A percentile compares a stretch with the other conserved stretches of the same genome.
Conservation (phyloP, 30 jellyfish, hydroid and myxozoan genomes). For the Chrysaora quinquecirrha region DNA sequence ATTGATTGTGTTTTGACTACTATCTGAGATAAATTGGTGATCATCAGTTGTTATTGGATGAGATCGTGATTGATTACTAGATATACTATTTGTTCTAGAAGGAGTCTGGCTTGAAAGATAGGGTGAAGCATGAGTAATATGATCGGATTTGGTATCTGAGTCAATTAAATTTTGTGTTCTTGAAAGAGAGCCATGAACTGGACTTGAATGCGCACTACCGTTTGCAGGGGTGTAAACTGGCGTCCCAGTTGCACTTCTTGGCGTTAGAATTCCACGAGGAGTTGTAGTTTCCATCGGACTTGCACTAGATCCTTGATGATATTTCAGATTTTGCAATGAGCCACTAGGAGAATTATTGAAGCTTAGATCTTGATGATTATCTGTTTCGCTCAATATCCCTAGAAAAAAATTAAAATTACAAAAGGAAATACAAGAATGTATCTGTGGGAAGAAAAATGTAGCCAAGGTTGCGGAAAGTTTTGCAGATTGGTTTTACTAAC, state of each 20-base stretch:
- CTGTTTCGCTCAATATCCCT: neutral
- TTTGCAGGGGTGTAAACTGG: conserved; percentile 1
- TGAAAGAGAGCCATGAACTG: neutral
- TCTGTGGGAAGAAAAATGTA: no score
- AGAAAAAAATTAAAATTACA: neutral
- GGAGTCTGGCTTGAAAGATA: neutral
- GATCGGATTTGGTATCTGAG: neutral
- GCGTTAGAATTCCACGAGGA: neutral
- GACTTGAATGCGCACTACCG: neutral
- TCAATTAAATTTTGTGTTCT: neutral
- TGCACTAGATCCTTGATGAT: neutral
- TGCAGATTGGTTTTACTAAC: no score
- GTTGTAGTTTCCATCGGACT: neutral
- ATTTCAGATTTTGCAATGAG: neutral
- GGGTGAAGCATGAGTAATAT: neutral
- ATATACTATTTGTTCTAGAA: neutral
- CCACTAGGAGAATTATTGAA: neutral
- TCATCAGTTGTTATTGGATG: neutral
- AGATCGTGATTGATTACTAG: neutral
- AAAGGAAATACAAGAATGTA: no score
- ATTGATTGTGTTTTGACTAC: neutral
- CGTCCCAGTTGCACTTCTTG: neutral
- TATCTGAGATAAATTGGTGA: neutral
- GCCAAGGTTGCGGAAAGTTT: no score
- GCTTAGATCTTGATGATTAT: neutral